Base-by-base conservation (phyloP, 2,113 vertebrate species). In the Cottus gobio region DNA sequence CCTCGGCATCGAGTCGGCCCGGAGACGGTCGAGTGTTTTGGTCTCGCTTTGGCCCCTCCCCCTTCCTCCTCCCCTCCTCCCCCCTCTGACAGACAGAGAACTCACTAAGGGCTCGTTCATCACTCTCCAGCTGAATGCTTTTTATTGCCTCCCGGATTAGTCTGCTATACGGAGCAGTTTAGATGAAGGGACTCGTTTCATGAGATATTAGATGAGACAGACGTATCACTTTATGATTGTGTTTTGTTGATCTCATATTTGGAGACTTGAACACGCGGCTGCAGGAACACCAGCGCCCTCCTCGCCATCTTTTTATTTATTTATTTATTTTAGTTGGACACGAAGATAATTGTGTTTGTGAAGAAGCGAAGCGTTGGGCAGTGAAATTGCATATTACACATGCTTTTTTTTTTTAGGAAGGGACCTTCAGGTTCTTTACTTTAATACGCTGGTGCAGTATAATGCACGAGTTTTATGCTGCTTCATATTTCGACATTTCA, bases 91-190 rank as follows among this genome's bases (percentile, higher is more conserved):
- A 84, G 79, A 90, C 76, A 86, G 71, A 91, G 87, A 90, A 85
- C 68, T 87, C 90, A 91, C 85, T 81, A 95, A 95, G 93, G 94
- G 94, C 93, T 95, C 86, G 80, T 89, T 90, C 88, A 91, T 90
- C 84, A 82, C 84, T 83, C 80, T 85, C 67, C 54, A 71, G 84
- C 82, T 62, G 77, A 90, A 89, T 73, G 83, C 82, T 91, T 91
- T 91, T 91, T 83, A 56, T 83, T 69, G 79, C 60, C 79, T 87
- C 81, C 80, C 79, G 80, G 85, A 90, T 87, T 71, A 73, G 83
- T 88, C 77, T 84, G 75, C 79, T 71, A 58, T n/a, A 65, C 65
- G 24, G 83, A 79, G 85, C 83, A 86, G 81, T 34, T 74, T 71
- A 64, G 66, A 66, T 57, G 78, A 72, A 79, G 70, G 73, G 82